Conservation (phyloP, 1,140 invertebrate species). For the Drosophila virilis region DNA sequence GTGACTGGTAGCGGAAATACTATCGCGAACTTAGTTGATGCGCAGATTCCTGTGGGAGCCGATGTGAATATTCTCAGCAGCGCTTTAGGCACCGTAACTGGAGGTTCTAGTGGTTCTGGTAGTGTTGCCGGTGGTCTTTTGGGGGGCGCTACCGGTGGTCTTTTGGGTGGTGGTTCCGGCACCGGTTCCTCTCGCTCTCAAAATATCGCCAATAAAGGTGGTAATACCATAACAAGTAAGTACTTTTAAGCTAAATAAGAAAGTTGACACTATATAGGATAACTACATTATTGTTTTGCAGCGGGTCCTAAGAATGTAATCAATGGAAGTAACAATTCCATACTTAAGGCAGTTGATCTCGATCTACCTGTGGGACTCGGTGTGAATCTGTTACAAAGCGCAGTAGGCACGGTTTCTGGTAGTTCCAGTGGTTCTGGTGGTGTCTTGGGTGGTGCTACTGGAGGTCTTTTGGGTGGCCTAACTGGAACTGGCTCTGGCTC, state of each 20-base stretch:
- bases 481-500: neutral
- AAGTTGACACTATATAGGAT: too few species aligned
- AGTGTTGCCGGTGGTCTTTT: neutral
- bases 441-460: neutral
- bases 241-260: neutral
- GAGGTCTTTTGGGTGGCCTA: neutral
- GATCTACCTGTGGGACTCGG: too few species aligned
- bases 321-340: too few species aligned
- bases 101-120: neutral
- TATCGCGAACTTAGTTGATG: too few species aligned
- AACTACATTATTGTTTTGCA: too few species aligned
- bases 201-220: constrained; percentile 4
- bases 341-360: too few species aligned
- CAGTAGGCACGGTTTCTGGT: neutral
- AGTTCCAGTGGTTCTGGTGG: neutral
- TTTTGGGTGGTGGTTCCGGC: neutral
- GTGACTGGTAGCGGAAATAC: too few species aligned
- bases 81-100: neutral
- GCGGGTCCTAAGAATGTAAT: too few species aligned
- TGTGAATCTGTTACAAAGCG: neutral
- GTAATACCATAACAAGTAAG: constrained; percentile 5
- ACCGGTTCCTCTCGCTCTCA: neutral
- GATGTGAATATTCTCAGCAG: neutral
- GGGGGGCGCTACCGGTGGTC: neutral
- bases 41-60: too few species aligned